phyloP scores from a whole-genome alignment of 2,888 invertebrate species.

The Drosophila tanythrix region DNA sequence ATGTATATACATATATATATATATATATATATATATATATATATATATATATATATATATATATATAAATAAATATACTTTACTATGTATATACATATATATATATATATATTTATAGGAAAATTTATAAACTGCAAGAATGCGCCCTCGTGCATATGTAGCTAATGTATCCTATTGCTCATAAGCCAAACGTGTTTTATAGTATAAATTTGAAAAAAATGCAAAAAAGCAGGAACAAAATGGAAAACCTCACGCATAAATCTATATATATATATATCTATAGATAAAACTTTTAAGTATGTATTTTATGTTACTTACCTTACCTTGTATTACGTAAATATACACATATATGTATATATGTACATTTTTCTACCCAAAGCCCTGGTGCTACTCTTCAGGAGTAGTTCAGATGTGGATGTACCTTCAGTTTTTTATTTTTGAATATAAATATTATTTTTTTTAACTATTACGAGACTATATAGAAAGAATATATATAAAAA shows the following conservation, averaged over 20 bases:
- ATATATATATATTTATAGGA: slow-evolving; percentile 19
- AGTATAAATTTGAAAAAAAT: slow-evolving; percentile 46
- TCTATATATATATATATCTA: slow-evolving; percentile 21
- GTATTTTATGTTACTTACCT: slow-evolving; percentile 55
- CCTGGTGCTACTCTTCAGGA: slow-evolving; percentile 1
- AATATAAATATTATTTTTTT: too few species aligned
- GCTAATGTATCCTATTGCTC: slow-evolving; percentile 70
- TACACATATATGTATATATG: slow-evolving; percentile 24
- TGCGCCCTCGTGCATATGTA: slow-evolving; percentile 55
- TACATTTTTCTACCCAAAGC: slow-evolving; percentile 40
- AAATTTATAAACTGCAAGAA: slow-evolving; percentile 41
- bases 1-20: background rate
- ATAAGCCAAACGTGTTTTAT: slow-evolving; percentile 65
- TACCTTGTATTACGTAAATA: slow-evolving; percentile 32
- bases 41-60: too few species aligned
- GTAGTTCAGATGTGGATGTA: too few species aligned
- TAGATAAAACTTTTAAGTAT: slow-evolving; percentile 51
- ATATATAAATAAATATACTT: too few species aligned
- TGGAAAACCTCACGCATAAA: slow-evolving; percentile 43
- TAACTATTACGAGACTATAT: too few species aligned
- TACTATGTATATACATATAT: background rate
- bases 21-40: too few species aligned
- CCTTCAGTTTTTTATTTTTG: too few species aligned
- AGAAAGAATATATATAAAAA: too few species aligned
- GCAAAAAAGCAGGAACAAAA: slow-evolving; percentile 6